These are phyloP conservation scores for Leptinotarsa peninsularis DNA, from an alignment of 2,888 invertebrate species.

Conservation along the genomic window DNA sequence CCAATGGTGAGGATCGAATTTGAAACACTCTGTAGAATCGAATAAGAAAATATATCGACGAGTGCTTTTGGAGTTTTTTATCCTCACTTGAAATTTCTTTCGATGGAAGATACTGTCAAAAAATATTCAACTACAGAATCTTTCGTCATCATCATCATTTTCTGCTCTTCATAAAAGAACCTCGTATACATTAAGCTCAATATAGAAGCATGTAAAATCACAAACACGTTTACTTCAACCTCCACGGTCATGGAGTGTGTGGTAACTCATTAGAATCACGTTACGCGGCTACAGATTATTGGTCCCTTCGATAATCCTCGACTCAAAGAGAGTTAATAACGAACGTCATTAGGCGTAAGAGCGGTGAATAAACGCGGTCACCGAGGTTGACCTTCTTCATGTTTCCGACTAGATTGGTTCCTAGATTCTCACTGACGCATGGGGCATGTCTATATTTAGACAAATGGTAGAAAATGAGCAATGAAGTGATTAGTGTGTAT, in stretches of 20 bases:
- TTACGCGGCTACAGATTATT: conserved; percentile 50
- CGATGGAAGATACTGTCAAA: too few relatives aligned
- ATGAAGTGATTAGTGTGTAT: not conserved
- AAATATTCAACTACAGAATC: too few relatives aligned
- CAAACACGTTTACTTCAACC: conserved; percentile 4
- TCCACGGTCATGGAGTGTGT: conserved; percentile 24
- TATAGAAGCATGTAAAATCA: not conserved
- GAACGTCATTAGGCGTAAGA: conserved; percentile 46
- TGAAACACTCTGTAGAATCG: too few relatives aligned
- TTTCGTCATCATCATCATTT: not conserved
- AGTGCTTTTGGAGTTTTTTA: too few relatives aligned
- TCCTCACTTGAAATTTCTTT: too few relatives aligned
- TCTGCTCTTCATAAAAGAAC: not conserved
- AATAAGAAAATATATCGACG: too few relatives aligned
- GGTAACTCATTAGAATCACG: conserved; percentile 29
- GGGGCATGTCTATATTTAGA: conserved; percentile 6
- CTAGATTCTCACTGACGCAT: conserved; percentile 14
- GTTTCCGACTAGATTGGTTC: conserved; percentile 36
- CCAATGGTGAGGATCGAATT: too few relatives aligned
- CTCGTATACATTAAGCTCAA: not conserved
- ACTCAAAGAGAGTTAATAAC: conserved; percentile 55
- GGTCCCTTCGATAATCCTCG: conserved; percentile 46
- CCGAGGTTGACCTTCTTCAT: conserved; percentile 43
- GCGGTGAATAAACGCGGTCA: conserved; percentile 49
- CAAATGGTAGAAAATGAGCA: conserved; percentile 6